phyloP scores from a whole-genome alignment of 2,797 vertebrate genomes.

The Kryptolebias ocellatus region DNA sequence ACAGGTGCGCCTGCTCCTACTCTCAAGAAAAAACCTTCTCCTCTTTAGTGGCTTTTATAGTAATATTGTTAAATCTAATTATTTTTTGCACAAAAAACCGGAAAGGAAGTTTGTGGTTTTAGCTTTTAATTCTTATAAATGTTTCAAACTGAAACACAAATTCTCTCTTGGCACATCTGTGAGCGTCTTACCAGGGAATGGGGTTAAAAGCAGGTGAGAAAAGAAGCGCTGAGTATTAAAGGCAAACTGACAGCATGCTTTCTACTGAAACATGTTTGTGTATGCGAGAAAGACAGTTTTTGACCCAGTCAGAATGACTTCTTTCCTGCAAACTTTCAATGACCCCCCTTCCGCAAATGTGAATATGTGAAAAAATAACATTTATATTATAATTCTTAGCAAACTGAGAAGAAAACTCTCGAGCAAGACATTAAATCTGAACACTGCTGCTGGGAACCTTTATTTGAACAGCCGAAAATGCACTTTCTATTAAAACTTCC shows the following conservation, averaged over 20 bases:
- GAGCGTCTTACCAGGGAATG: conserved; percentile 24
- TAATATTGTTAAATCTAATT: conserved; percentile 12
- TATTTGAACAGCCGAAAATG: conserved; percentile 3
- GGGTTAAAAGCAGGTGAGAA: conserved; percentile 33
- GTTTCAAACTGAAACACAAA: conserved; percentile 24
- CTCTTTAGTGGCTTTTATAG: conserved; percentile 23
- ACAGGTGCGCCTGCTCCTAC: conserved; percentile 57
- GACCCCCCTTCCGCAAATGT: conserved; percentile 27
- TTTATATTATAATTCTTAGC: conserved; percentile 20
- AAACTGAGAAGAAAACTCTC: conserved; percentile 5
- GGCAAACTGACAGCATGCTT: conserved; percentile 34
- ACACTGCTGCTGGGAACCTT: not conserved
- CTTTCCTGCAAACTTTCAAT: conserved; percentile 20
- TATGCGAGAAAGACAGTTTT: conserved; percentile 10
- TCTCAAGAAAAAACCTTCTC: conserved; percentile 39
- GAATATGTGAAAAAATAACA: conserved; percentile 13
- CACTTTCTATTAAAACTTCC: conserved; percentile 15
- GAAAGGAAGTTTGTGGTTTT: conserved; percentile 9
- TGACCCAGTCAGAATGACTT: conserved; percentile 34
- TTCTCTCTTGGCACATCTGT: conserved; percentile 34
- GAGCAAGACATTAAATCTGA: not conserved
- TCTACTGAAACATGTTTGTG: conserved; percentile 36
- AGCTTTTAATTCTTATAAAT: not conserved
- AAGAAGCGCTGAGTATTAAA: conserved; percentile 9
- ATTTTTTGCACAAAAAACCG: conserved; percentile 6